These are phyloP conservation scores for Conger conger DNA, from an alignment of 2,113 vertebrate genomes.

Conservation along the genomic window DNA sequence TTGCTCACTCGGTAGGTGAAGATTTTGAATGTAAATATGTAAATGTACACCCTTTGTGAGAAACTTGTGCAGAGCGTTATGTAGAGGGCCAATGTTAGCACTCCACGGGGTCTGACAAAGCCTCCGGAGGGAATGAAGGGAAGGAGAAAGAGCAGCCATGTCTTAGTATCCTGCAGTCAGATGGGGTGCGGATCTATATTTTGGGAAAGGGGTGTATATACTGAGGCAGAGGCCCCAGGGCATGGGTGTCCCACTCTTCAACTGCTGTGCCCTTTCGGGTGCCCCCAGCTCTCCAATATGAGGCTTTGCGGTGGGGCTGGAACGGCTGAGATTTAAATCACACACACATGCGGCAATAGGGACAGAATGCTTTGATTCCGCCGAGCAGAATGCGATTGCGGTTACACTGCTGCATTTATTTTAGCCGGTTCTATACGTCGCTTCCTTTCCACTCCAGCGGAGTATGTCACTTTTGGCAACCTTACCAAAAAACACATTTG, in stretches of 20 bases:
- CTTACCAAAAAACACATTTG: background rate
- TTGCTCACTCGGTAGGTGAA: background rate
- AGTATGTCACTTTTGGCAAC: constrained; percentile 5
- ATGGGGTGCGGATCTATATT: background rate
- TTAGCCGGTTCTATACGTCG: background rate
- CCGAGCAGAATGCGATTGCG: background rate
- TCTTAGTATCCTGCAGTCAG: background rate
- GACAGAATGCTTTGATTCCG: constrained; percentile 14
- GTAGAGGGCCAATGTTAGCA: background rate
- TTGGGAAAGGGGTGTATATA: constrained; percentile 5
- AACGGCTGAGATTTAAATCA: constrained; percentile 15
- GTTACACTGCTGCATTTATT: background rate
- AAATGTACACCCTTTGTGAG: background rate
- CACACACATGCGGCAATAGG: constrained; percentile 14
- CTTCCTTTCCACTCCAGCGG: background rate
- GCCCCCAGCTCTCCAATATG: constrained; percentile 1
- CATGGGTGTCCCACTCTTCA: background rate
- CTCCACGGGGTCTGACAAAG: background rate
- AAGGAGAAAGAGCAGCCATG: background rate
- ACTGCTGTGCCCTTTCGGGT: constrained; percentile 8
- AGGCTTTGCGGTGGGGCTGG: constrained; percentile 12
- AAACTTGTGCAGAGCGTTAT: background rate
- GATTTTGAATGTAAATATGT: background rate
- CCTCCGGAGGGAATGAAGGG: too few species aligned
- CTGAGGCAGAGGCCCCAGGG: constrained; percentile 3